These are phyloP conservation scores for Poecilia wingei DNA, from an alignment of 2,797 vertebrate genomes.

Conservation along the genomic window DNA sequence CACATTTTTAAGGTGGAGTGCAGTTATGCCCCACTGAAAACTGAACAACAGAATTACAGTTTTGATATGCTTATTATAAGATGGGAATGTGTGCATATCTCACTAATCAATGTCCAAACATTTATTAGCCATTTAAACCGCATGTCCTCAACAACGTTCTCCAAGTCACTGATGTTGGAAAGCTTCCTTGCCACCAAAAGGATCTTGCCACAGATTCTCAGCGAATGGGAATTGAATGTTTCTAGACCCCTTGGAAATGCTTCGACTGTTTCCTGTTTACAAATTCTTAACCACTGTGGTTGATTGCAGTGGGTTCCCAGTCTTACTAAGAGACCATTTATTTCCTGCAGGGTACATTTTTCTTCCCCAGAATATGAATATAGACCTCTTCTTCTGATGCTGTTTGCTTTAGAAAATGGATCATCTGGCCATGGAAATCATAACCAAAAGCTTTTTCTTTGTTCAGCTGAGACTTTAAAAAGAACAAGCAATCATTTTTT, in stretches of 20 bases:
- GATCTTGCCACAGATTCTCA: not conserved
- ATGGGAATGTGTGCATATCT: not conserved
- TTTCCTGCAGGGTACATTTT: not conserved
- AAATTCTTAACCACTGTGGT: not conserved
- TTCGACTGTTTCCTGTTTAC: not conserved
- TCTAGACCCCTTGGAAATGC: not conserved
- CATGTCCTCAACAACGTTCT: not conserved
- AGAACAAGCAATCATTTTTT: not conserved
- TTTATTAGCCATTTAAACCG: not conserved
- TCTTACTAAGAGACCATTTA: not conserved
- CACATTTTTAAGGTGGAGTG: not conserved
- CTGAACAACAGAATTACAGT: not conserved
- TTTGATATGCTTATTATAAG: not conserved
- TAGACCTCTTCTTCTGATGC: not conserved
- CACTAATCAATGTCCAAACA: not conserved
- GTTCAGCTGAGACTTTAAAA: slow-evolving; percentile 1
- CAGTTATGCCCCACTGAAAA: not conserved
- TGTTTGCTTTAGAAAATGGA: not conserved
- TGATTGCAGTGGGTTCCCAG: not conserved
- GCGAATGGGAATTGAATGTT: not conserved
- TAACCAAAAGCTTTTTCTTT: not conserved
- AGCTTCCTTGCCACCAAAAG: not conserved
- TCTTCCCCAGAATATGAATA: not conserved
- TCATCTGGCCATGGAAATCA: not conserved
- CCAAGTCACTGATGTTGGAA: not conserved